A percentile compares a stretch with the other conserved stretches of the same genome.
These are phyloP conservation scores for Erythrocebus patas DNA, from an alignment of 2,113 vertebrate genomes.

Conservation along the genomic window DNA sequence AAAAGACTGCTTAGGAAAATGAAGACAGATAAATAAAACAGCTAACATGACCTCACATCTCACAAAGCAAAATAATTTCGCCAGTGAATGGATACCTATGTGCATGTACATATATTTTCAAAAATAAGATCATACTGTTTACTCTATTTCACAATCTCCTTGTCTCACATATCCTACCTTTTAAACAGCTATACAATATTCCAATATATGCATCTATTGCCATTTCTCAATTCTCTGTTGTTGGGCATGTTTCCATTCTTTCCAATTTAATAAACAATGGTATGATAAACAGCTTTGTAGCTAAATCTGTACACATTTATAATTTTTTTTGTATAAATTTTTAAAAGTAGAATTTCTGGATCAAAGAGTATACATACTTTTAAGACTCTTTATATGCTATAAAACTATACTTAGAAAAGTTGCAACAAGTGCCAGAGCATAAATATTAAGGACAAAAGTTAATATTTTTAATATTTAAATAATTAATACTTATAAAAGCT, in stretches of 20 bases:
- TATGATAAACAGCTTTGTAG: neutral
- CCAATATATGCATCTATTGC: neutral
- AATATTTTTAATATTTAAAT: constrained; percentile 25
- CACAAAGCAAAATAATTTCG: neutral
- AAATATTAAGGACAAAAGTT: constrained; percentile 20
- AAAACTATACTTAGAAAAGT: neutral
- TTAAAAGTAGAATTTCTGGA: neutral
- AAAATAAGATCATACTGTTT: neutral
- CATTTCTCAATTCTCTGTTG: neutral
- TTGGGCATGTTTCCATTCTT: neutral
- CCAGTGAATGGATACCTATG: neutral
- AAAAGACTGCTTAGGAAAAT: neutral
- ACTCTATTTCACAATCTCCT: neutral
- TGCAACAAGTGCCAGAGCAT: neutral
- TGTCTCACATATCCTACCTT: neutral
- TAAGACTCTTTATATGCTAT: neutral
- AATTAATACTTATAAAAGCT: neutral
- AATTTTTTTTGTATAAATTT: neutral
- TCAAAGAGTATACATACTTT: neutral
- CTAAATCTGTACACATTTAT: neutral
- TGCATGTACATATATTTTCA: neutral
- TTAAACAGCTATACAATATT: neutral
- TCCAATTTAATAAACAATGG: neutral
- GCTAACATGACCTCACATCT: neutral
- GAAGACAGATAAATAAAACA: neutral